Percentiles rank a stretch among this genome's conserved stretches.
These are phyloP conservation scores for Tillus elongatus DNA, from an alignment of 2,888 invertebrate species.

Conservation along the genomic window DNA sequence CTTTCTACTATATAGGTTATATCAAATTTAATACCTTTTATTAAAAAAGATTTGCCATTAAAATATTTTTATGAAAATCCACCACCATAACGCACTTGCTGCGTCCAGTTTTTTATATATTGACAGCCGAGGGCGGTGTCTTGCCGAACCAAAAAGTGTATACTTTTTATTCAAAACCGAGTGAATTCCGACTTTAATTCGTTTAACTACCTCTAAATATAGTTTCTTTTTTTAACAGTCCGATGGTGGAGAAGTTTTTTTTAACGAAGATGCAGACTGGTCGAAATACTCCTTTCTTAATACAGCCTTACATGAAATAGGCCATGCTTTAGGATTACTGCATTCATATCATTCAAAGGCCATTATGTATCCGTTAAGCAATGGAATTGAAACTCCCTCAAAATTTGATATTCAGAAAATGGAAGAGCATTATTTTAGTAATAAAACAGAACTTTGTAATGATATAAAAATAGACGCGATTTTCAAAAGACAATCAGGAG, in stretches of 20 bases:
- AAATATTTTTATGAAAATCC: too few species aligned
- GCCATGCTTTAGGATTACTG: slow-evolving; percentile 23
- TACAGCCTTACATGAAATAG: slow-evolving; percentile 18
- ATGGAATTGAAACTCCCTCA: not conserved
- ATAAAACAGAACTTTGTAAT: not conserved
- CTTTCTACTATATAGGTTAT: too few species aligned
- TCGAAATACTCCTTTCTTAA: not conserved
- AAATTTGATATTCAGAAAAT: slow-evolving; percentile 5
- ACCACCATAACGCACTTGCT: too few species aligned
- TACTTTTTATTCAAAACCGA: too few species aligned
- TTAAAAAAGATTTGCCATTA: too few species aligned
- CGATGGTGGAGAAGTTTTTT: slow-evolving; percentile 1
- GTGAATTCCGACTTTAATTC: too few species aligned
- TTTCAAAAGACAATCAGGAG: not conserved
- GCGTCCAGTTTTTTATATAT: too few species aligned
- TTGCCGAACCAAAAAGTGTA: too few species aligned
- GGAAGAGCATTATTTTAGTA: not conserved
- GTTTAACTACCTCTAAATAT: too few species aligned
- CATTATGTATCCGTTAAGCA: slow-evolving; percentile 18
- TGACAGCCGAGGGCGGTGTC: too few species aligned
- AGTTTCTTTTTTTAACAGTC: too few species aligned
- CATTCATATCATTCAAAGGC: slow-evolving; percentile 16
- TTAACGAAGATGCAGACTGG: not conserved
- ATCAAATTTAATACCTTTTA: too few species aligned
- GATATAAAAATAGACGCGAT: not conserved